Percentiles rank a stretch among this genome's conserved stretches.
phyloP scores from a whole-genome alignment of 2,113 vertebrate species.

The Actinemys pallida region DNA sequence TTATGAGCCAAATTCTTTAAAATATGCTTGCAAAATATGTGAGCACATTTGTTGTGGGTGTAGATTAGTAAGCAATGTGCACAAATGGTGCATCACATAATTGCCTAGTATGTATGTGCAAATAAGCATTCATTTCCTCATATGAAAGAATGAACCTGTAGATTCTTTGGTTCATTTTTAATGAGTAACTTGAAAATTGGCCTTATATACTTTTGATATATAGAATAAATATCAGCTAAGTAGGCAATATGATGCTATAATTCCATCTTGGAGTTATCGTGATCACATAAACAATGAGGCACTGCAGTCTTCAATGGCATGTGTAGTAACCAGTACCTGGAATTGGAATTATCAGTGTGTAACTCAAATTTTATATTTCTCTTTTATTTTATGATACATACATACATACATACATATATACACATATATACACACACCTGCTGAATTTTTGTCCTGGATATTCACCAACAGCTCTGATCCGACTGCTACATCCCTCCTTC shows the following conservation, averaged over 20 bases:
- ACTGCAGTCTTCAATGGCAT: constrained; percentile 4
- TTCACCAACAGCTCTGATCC: not conserved
- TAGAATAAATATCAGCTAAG: constrained; percentile 10
- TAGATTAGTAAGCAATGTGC: not conserved
- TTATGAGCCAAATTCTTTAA: not conserved
- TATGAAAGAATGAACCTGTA: not conserved
- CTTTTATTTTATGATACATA: not conserved
- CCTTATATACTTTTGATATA: not conserved
- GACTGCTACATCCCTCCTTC: not conserved
- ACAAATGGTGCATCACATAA: not conserved
- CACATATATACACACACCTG: not conserved
- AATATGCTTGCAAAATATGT: not conserved
- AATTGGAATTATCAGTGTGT: not conserved
- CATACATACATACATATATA: not conserved
- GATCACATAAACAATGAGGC: constrained; percentile 12
- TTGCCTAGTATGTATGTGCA: not conserved
- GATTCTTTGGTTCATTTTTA: not conserved
- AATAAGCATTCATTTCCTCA: not conserved
- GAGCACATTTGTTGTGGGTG: not conserved
- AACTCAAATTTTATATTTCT: not conserved
- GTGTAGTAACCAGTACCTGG: not conserved
- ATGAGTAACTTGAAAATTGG: constrained; percentile 17
- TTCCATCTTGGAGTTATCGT: not conserved
- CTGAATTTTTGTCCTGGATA: not conserved
- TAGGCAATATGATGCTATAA: not conserved